A percentile compares a stretch with the other conserved stretches of the same genome.
phyloP scores from a whole-genome alignment of 2,888 invertebrate species.

The Serripes groenlandicus region DNA sequence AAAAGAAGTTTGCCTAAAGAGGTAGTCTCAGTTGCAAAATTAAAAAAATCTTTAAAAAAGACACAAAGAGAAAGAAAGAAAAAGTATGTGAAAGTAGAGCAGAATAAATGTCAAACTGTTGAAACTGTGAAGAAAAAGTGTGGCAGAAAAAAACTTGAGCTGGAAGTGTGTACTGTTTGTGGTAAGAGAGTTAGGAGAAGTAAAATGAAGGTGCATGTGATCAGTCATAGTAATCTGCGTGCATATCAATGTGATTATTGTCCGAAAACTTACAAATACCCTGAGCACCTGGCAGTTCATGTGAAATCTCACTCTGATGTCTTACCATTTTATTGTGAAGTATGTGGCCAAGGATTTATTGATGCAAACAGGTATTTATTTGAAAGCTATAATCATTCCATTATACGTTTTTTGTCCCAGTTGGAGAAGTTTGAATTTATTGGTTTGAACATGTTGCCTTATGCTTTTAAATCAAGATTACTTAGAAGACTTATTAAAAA shows the following conservation, averaged over 20 bases:
- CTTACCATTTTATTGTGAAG: constrained; percentile 49
- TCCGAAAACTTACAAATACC: constrained; percentile 51
- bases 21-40: background rate
- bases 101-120: background rate
- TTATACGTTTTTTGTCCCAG: too few relatives aligned
- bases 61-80: background rate
- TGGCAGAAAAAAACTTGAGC: background rate
- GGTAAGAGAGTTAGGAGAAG: constrained; percentile 18
- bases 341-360: constrained; percentile 50
- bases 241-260: constrained; percentile 45
- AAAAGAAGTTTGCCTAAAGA: background rate
- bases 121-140: constrained; percentile 1
- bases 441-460: too few relatives aligned
- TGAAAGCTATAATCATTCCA: too few relatives aligned
- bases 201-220: constrained; percentile 37
- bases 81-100: background rate
- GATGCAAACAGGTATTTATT: constrained; percentile 18
- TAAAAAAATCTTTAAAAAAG: background rate
- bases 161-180: constrained; percentile 26
- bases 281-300: constrained; percentile 26
- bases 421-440: too few relatives aligned
- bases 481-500: too few relatives aligned
- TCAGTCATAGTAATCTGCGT: constrained; percentile 31
- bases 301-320: constrained; percentile 24
- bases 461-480: too few relatives aligned